Base-by-base conservation (phyloP, 1,140 invertebrate genomes). In the Mercenaria mercenaria region DNA sequence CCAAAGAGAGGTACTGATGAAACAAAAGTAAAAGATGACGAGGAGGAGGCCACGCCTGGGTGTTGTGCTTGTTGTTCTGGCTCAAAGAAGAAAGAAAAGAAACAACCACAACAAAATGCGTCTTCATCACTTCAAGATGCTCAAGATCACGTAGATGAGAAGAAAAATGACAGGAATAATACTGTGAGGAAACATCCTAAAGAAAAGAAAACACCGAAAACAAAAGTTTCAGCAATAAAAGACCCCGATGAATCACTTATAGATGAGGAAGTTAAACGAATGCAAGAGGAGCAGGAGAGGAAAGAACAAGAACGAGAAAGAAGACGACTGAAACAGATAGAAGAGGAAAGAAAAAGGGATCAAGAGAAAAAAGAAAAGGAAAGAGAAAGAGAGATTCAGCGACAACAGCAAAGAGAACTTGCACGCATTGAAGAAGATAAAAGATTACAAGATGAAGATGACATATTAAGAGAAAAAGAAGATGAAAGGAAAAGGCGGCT, bases 291-390 rank as follows among this genome's bases (percentile, higher is more conserved):
- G 2, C 67, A 72, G 39, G 26, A 32, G 8, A 37, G 34, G 29
- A 37, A 41, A 72, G 34, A 39, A 15, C 34, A 72, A 23, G 37
- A 72, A 20, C 32, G 37, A 59, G 80, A 86, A 29, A 79, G 50
- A 85, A 84, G 72, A 52, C 67, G 47, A 88, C 32, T 56, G 41
- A 84, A 77, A 61, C 23, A 83, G n/a, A 3, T 20, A 20, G 61
- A 81, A 72, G 50, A 82, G 37, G 61, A 47, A 47, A 26, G 26
- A 50, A 26, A 76, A 26, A 34, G n/a, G 1, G 43, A 76, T 18
- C 23, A 41, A 15, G 20, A 50, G 8, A 47, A 52, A 76, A 18
- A 76, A 34, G 41, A 50, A 50, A 76, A 47, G 1, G 67, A 72
- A 15, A 37, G 67, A 41, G 23, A 72, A 39, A 32, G 67, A 4